Evolutionary conservation across 64 coral and sea anemone genomes (phyloP), one percentile per base, ranked within the genome.

Genomic region (Dendronephthya gigantea): DNA sequence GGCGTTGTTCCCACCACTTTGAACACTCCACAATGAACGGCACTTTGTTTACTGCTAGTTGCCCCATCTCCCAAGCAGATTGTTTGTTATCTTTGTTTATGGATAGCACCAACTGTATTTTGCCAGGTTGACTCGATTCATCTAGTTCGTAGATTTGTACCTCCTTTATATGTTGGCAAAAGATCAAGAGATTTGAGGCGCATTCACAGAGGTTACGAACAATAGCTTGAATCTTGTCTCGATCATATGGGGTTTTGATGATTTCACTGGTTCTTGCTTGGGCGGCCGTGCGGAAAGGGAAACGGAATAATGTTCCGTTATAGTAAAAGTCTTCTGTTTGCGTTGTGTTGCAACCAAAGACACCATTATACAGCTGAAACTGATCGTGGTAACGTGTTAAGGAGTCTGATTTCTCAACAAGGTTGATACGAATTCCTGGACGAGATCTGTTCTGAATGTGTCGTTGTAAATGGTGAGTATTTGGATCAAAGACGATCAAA

Each of bases 231-330:
- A n/a, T n/a, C n/a, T n/a, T n/a, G n/a, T n/a, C n/a, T n/a, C n/a
- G n/a, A n/a, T n/a, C n/a, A n/a, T n/a, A n/a, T n/a, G n/a, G n/a
- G n/a, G n/a, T n/a, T n/a, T n/a, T n/a, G n/a, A n/a, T n/a, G n/a
- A n/a, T n/a, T n/a, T n/a, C n/a, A n/a, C n/a, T n/a, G n/a, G n/a
- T n/a, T 12, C 1, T 22, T 52, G 50, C 50, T 52, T 52, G 50
- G 50, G 13, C 68, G 40, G 50, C 82, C 25, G 39, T 86, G 43
- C 93, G 93, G 35, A 96, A 92, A 35, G 93, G 68, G 83, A 96
- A 96, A 45, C 93, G 82, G 35, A 96, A 96, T 23, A 96, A 76
- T 33, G 93, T 96, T 29, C 93, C 93, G 40, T 96, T 14, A 29
- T 90, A 96, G 48, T 88, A 30, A 41, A 96, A 96, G 14, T 35